Conservation (phyloP, 1,140 invertebrate genomes). For the Trinorchestia longiramus region DNA sequence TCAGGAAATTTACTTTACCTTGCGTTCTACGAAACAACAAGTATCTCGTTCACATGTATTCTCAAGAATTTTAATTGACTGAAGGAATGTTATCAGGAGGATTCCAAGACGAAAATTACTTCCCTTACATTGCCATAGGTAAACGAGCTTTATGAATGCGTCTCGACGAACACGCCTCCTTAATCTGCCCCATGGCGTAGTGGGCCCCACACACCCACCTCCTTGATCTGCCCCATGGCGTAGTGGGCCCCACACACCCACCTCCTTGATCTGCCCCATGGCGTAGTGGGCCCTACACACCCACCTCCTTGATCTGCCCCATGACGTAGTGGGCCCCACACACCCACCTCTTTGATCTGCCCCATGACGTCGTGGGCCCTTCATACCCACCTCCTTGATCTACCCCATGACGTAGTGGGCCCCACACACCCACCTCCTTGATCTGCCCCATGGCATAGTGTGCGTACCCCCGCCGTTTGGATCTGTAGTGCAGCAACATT, state of each 20-base stretch:
- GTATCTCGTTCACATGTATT: no score
- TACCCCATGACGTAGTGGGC: conserved; percentile 98
- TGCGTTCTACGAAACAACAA: no score
- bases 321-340: no score
- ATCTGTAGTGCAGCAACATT: conserved; percentile 92
- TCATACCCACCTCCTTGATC: conserved; percentile 80
- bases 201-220: conserved; percentile 74
- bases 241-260: conserved; percentile 91
- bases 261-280: conserved; percentile 82
- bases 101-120: no score
- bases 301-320: conserved; percentile 24
- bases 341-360: conserved; percentile 85
- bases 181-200: conserved; percentile 92
- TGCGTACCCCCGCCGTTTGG: conserved; percentile 90
- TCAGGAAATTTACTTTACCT: no score
- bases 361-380: conserved; percentile 96
- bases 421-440: conserved; percentile 76
- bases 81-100: no score
- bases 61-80: no score
- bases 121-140: no score
- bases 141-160: no score
- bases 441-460: conserved; percentile 98
- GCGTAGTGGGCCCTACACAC: no score
- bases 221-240: conserved; percentile 95
- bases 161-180: conserved; percentile 79